These are phyloP conservation scores for Anthrax anthrax DNA, from an alignment of 2,888 invertebrate genomes.

Conservation along the genomic window DNA sequence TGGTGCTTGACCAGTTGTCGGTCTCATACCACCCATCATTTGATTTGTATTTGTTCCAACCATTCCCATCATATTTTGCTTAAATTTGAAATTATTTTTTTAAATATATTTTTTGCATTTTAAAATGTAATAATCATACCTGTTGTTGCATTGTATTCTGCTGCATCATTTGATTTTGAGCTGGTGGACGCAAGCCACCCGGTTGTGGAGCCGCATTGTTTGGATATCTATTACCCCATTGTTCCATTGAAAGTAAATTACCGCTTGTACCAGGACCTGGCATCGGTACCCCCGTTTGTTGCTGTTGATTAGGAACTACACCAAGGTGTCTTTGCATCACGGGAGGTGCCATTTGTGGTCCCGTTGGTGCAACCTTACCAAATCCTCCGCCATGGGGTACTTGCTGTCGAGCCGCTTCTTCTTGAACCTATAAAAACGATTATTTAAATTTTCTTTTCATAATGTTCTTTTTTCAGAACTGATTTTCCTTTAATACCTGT, in stretches of 20 bases:
- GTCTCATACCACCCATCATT: slow-evolving; percentile 16
- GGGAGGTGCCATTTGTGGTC: slow-evolving; percentile 35
- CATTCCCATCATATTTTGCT: slow-evolving; percentile 30
- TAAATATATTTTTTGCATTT: too few species aligned
- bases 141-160: slow-evolving; percentile 30
- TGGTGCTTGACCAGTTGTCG: slow-evolving; percentile 30
- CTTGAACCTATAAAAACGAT: slow-evolving; percentile 58
- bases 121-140: too few species aligned
- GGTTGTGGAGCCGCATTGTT: slow-evolving; percentile 29
- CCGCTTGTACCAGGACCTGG: slow-evolving; percentile 34
- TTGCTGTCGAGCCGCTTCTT: slow-evolving; percentile 81
- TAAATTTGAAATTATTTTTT: too few species aligned
- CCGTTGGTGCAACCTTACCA: slow-evolving; percentile 54
- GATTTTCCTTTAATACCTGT: too few species aligned
- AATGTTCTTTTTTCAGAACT: not conserved
- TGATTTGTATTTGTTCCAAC: slow-evolving; percentile 25
- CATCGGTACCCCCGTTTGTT: slow-evolving; percentile 23
- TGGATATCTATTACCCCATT: slow-evolving; percentile 39
- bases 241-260: slow-evolving; percentile 40
- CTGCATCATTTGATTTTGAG: slow-evolving; percentile 37
- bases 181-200: slow-evolving; percentile 36
- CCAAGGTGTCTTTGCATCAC: slow-evolving; percentile 37
- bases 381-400: slow-evolving; percentile 57
- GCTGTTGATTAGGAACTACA: slow-evolving; percentile 29
- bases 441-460: not conserved